Evolutionary conservation across 2,113 vertebrate species (phyloP).

Genomic region (Syngnathus floridae): DNA sequence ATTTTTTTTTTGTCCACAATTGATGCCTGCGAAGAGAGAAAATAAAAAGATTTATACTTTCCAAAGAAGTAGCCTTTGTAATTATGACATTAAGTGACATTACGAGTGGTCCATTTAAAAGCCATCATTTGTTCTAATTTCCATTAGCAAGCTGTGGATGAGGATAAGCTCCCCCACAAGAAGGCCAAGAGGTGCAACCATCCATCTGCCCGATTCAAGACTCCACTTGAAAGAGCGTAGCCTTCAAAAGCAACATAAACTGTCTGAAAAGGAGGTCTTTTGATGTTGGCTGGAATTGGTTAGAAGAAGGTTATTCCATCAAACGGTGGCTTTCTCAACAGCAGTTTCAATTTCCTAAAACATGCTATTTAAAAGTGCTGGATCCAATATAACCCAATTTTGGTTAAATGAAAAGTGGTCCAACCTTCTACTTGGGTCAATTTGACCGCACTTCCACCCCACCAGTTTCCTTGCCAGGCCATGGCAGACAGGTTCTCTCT

Average conservation of each 20-base stretch:
- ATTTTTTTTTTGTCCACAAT: no score
- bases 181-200: neutral
- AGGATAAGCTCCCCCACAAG: neutral
- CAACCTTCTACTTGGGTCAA: no score
- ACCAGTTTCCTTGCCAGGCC: no score
- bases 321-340: neutral
- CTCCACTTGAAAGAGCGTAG: neutral
- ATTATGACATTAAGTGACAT: neutral
- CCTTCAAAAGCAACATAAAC: neutral
- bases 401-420: no score
- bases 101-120: neutral
- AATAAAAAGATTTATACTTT: neutral
- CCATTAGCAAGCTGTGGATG: neutral
- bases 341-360: neutral
- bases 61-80: neutral
- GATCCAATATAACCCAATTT: no score
- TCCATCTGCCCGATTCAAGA: neutral
- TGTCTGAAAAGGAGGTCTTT: neutral
- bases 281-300: neutral
- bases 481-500: constrained; percentile 2
- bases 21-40: no score
- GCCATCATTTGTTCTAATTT: constrained; percentile 1
- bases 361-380: no score
- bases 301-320: no score
- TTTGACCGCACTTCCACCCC: no score